A percentile compares a stretch with the other conserved stretches of the same genome.
These are phyloP conservation scores for Listronotus bonariensis DNA, from an alignment of 1,140 invertebrate genomes.

Conservation along the genomic window DNA sequence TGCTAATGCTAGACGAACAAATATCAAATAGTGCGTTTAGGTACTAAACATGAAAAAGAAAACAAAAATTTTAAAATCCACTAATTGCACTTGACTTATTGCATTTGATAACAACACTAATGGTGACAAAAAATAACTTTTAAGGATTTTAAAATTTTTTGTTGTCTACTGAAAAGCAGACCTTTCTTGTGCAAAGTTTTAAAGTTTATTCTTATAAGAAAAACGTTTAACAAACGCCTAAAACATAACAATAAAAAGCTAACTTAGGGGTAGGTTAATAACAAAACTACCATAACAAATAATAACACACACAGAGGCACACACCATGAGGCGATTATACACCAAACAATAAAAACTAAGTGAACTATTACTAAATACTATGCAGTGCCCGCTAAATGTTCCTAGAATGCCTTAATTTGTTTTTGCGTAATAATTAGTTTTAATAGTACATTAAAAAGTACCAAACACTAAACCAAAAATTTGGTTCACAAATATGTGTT, in stretches of 20 bases:
- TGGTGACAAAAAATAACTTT: conserved; percentile 16
- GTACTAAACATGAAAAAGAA: background rate
- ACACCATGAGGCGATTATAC: conserved; percentile 13
- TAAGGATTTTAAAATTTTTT: conserved; percentile 22
- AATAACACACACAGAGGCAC: conserved; percentile 15
- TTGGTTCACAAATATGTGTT: too few species aligned
- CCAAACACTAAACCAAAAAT: too few species aligned
- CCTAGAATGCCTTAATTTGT: conserved; percentile 4
- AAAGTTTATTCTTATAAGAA: too few species aligned
- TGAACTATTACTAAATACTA: conserved; percentile 15
- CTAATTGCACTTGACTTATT: conserved; percentile 40
- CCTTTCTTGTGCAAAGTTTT: too few species aligned
- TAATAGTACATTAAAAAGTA: too few species aligned
- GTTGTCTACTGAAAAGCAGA: background rate
- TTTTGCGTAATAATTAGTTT: too few species aligned
- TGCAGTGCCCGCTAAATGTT: conserved; percentile 18
- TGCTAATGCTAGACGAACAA: background rate
- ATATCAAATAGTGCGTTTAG: background rate
- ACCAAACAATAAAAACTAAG: conserved; percentile 18
- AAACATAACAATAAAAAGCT: conserved; percentile 8
- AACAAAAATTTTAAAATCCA: conserved; percentile 32
- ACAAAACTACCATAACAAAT: conserved; percentile 21
- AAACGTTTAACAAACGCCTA: background rate
- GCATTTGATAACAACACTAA: conserved; percentile 24
- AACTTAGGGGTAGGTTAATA: conserved; percentile 15